phyloP scores from a whole-genome alignment of 2,113 vertebrate genomes.

The Merops nubicus region DNA sequence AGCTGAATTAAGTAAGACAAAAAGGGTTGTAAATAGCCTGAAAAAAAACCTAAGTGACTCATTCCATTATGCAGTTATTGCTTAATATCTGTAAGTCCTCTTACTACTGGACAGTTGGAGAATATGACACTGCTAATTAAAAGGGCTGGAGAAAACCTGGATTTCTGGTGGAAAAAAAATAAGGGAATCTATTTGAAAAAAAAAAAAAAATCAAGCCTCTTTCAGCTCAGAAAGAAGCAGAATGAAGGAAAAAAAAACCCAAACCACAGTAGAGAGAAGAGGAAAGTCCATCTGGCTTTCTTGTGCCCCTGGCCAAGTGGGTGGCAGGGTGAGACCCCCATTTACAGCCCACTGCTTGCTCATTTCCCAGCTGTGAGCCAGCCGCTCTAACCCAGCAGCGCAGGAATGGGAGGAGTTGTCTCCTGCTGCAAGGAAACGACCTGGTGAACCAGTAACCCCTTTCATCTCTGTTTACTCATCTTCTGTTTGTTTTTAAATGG shows the following conservation, averaged over 20 bases:
- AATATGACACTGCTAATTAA: background rate
- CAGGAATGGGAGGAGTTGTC: accelerated
- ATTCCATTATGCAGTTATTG: background rate
- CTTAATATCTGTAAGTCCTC: background rate
- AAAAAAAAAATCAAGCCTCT: background rate
- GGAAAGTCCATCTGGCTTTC: background rate
- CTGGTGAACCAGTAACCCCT: constrained; percentile 4
- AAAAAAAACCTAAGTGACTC: constrained; percentile 2
- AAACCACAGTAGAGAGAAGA: background rate
- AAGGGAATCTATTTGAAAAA: background rate
- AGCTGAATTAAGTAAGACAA: background rate
- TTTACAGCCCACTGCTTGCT: background rate
- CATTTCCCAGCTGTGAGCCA: background rate
- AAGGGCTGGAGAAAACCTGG: background rate
- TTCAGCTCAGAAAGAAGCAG: background rate
- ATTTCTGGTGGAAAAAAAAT: background rate
- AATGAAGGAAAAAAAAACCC: background rate
- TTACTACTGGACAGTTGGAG: background rate
- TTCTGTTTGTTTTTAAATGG: background rate
- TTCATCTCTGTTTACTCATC: constrained; percentile 12
- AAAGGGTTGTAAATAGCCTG: background rate
- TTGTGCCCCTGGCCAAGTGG: background rate
- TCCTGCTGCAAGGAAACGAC: background rate
- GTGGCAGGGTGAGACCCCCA: background rate
- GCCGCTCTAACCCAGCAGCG: background rate